Evolutionary conservation across 2,888 invertebrate genomes (phyloP), one percentile per base, ranked within the genome.

Genomic region (Lepidochrysops patricia): DNA sequence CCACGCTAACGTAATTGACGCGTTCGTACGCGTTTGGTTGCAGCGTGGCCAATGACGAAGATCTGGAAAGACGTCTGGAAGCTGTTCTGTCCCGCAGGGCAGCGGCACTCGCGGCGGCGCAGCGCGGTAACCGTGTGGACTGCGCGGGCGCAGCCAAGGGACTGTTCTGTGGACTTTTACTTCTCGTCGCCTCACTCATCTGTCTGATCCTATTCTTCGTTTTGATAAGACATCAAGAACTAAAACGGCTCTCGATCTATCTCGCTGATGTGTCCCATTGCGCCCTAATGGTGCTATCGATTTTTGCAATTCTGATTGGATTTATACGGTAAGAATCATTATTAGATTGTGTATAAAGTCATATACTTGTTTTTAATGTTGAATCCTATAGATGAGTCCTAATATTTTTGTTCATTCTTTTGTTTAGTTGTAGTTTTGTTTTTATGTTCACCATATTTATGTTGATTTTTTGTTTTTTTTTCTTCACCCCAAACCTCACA

Each of bases 141-240:
- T 98, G 98, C 79, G 95, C 97, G 37, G 97, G 98, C 26, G 97
- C 98, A 27, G 97, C 97, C 75, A 96, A 96, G 80, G 97, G 97
- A 68, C 92, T 97, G 58, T 97, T 97, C 92, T 95, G 96, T 82
- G 97, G 97, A 72, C 91, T 97, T 58, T 91, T 97, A 63, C 92
- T 97, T 66, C 91, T 97, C 72, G 97, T 97, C 68, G 96, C 95
- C 61, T 96, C 97, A 23, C 91, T 97, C 70, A 97, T 97, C 82
- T 97, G 97, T 84, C 91, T 98, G 80, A 97, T 98, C 73, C 92
- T 98, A 67, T 98, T 98, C 94, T 98, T 98, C 90, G 97, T 98
- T 67, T 92, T 98, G 73, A 95, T 97, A 69, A 95, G 95, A 80
- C 95, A 96, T 80, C 93, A 94, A 63, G 93, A 95, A 75, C 91